Evolutionary conservation across 2,888 invertebrate species (phyloP).

Genomic region (Pandemis cinnamomeana): DNA sequence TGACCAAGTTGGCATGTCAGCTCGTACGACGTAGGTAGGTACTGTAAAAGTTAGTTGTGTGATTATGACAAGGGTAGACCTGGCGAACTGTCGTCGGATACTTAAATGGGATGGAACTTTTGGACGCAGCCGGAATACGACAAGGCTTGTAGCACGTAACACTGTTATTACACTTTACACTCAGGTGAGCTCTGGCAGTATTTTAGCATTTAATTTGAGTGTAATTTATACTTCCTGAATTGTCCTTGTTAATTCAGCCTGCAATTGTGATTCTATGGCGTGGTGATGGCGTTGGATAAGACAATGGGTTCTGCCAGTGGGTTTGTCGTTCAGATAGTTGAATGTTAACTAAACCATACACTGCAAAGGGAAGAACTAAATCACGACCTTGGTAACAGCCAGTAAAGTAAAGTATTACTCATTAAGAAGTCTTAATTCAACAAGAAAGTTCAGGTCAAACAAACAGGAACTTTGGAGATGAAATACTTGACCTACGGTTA

Average conservation of each 20-base stretch:
- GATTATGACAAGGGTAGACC: constrained; percentile 46
- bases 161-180: constrained; percentile 8
- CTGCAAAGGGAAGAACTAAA: no score
- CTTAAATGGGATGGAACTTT: constrained; percentile 40
- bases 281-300: no score
- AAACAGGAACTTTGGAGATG: no score
- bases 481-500: background rate
- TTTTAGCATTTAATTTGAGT: background rate
- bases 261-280: background rate
- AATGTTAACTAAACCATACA: background rate
- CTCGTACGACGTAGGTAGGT: constrained; percentile 33
- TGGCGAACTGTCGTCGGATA: constrained; percentile 34
- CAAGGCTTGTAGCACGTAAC: constrained; percentile 12
- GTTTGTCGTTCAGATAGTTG: no score
- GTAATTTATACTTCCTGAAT: background rate
- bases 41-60: constrained; percentile 43
- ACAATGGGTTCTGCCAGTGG: no score
- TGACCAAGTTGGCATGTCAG: constrained; percentile 37
- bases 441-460: no score
- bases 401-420: no score
- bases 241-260: background rate
- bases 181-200: background rate
- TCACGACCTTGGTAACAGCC: no score
- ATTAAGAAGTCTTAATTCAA: no score
- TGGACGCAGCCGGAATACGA: constrained; percentile 35